Evolutionary conservation across 2,113 vertebrate species (phyloP).

Genomic region (Fregetta grallaria): DNA sequence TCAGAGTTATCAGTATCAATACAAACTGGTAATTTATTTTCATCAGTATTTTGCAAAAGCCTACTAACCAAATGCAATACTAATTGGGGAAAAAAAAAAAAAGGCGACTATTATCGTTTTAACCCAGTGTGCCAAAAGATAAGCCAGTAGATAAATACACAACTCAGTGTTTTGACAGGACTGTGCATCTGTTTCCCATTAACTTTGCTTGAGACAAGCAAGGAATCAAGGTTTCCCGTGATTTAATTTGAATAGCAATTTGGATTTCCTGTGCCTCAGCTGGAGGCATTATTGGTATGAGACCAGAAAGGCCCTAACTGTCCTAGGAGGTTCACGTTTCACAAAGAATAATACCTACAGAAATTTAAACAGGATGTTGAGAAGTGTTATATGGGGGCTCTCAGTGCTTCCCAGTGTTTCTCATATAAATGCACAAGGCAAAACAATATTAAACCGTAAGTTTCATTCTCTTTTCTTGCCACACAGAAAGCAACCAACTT

Average conservation of each 20-base stretch:
- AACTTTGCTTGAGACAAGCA: slow-evolving; percentile 49
- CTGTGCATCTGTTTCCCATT: slow-evolving; percentile 71
- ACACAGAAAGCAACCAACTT: neutral
- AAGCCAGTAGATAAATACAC: neutral
- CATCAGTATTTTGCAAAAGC: neutral
- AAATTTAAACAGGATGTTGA: slow-evolving; percentile 26
- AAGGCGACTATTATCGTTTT: neutral
- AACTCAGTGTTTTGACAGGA: slow-evolving; percentile 18
- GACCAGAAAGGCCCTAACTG: slow-evolving; percentile 21
- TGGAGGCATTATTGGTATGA: slow-evolving; percentile 47
- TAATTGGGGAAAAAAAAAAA: neutral
- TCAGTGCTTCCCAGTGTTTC: neutral
- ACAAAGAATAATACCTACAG: slow-evolving; percentile 17
- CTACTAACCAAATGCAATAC: neutral
- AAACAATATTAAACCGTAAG: neutral
- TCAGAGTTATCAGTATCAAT: neutral
- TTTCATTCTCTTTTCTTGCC: neutral
- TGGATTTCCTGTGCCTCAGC: slow-evolving; percentile 62
- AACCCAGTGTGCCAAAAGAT: neutral
- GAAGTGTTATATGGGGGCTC: neutral
- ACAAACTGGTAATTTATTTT: neutral
- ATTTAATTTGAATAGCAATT: slow-evolving; percentile 69
- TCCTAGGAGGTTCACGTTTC: slow-evolving; percentile 27
- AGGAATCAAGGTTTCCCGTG: slow-evolving; percentile 43
- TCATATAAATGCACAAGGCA: neutral